Conservation (phyloP, 2,797 vertebrate species). For the Rostrhamus sociabilis region DNA sequence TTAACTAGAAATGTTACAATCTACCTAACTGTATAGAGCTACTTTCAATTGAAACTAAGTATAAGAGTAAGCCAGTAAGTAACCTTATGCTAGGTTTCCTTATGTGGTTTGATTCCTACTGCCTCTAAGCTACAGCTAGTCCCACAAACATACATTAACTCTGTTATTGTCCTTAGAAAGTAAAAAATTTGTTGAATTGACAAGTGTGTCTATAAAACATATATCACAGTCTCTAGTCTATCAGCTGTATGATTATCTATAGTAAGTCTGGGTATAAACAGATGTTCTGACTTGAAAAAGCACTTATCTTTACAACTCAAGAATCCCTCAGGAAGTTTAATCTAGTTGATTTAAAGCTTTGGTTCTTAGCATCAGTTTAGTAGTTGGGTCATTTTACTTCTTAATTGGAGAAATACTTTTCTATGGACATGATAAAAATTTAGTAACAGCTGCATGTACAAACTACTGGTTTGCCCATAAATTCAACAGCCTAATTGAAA, state of each 20-base stretch:
- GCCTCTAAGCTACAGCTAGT: not conserved
- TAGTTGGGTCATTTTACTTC: not conserved
- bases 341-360: slow-evolving; percentile 46
- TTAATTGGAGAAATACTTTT: not conserved
- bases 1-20: not conserved
- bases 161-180: not conserved
- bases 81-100: not conserved
- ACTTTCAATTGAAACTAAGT: not conserved
- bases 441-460: not conserved
- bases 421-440: not conserved
- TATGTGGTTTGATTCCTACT: not conserved
- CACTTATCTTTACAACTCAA: slow-evolving; percentile 34
- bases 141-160: not conserved
- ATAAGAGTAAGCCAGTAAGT: not conserved
- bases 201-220: not conserved
- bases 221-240: not conserved
- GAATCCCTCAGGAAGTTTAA: slow-evolving; percentile 38
- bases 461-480: not conserved
- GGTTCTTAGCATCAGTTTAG: not conserved
- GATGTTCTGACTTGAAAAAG: slow-evolving; percentile 43
- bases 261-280: slow-evolving; percentile 29
- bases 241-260: slow-evolving; percentile 34
- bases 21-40: not conserved
- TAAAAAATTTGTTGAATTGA: not conserved
- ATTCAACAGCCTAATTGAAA: not conserved